Base-by-base conservation (phyloP, 1,140 invertebrate genomes). In the Cylas formicarius region DNA sequence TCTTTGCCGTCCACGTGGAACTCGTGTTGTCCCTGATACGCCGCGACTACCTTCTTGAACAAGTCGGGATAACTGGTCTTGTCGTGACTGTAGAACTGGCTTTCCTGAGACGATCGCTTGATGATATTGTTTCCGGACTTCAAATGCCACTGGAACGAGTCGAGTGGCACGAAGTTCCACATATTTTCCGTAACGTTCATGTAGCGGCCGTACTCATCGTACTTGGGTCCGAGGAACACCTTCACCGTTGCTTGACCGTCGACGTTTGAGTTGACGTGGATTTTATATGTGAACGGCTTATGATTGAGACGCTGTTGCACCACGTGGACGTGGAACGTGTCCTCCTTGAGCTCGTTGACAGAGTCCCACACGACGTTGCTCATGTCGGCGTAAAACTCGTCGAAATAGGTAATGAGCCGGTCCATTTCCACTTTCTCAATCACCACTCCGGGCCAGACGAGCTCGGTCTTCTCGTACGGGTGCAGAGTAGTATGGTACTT, bases 141-240 rank as follows among this genome's bases (percentile, higher is more conserved):
- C 24, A 87, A 63, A 37, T 76, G 71, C 55, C 76, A 73, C 17
- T 73, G 53, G 62, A 82, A 86, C 57, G 74, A 76, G 53, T 87
- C 84, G 32, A 82, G 62, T 60, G 80, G 72, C 33, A 81, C 73
- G 55, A 81, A 83, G 55, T 78, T 74, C 48, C 71, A 59, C 49
- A 68, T 69, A 54, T 69, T 71, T 3, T 77, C 64, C 22, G 63
- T 81, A 72, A 32, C 79, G 23, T 69, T 50, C 4, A 72, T 50
- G 2, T 56, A 29, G 31, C 71, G 67, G 3, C 72, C 72, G 42
- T 74, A 63, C 38, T 68, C 65, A 44, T 81, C 73, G 50, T 75
- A 76, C 58, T 80, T 82, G 2, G 81, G 82, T 34, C 77, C 81
- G 20, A 84, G 51, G 71, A 80, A 84, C 13, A 83, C 63, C 34